A percentile compares a stretch with the other conserved stretches of the same genome.
Evolutionary conservation across 2,113 vertebrate species (phyloP).

Genomic region (Mesocricetus auratus): DNA sequence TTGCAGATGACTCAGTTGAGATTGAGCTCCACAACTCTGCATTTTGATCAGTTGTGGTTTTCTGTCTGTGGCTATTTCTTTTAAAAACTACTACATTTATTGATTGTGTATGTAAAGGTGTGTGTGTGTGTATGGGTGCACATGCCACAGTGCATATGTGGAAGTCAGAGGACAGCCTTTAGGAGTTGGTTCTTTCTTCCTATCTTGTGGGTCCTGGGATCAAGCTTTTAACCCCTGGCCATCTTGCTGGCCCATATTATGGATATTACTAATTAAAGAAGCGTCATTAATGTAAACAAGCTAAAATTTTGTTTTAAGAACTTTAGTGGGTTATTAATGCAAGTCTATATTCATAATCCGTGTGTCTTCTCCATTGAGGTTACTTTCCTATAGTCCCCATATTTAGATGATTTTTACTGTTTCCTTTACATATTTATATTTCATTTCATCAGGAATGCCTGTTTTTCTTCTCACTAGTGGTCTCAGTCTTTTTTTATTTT

Average conservation of each 20-base stretch:
- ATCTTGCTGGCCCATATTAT: neutral
- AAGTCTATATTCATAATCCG: neutral
- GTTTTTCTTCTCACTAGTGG: neutral
- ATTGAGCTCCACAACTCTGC: neutral
- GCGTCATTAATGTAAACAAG: conserved; percentile 13
- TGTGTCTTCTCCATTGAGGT: neutral
- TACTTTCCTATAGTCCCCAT: neutral
- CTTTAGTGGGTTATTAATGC: neutral
- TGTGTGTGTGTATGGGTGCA: neutral
- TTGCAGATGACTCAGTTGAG: neutral
- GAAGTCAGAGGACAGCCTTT: neutral
- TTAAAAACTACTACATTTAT: neutral
- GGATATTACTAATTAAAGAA: conserved; percentile 22
- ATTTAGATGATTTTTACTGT: conserved; percentile 22
- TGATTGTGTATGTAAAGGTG: neutral
- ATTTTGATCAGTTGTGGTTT: neutral
- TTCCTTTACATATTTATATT: neutral
- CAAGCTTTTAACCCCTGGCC: neutral
- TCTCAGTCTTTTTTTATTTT: neutral
- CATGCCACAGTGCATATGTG: neutral
- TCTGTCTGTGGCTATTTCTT: neutral
- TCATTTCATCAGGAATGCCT: neutral
- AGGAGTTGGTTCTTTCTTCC: neutral
- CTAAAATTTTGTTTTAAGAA: conserved; percentile 60
- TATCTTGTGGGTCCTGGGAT: neutral